Evolutionary conservation across 2,797 vertebrate species (phyloP).

Genomic region (Chaunax sp.): DNA sequence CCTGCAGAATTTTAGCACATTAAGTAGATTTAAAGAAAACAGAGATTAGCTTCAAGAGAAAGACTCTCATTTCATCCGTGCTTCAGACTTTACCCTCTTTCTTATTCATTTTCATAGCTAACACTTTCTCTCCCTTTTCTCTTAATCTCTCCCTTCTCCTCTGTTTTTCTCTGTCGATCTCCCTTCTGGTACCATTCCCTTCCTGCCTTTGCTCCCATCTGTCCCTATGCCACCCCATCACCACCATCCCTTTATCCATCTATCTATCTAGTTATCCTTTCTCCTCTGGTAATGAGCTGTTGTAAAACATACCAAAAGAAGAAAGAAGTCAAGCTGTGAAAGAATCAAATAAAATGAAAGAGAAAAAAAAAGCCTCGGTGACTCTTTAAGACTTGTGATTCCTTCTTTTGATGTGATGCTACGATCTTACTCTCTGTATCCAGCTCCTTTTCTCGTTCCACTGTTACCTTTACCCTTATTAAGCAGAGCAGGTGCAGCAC

Average conservation of each 20-base stretch:
- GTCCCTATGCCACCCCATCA: constrained; percentile 6
- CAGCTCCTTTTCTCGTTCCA: not conserved
- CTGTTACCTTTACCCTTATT: constrained; percentile 20
- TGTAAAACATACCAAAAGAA: constrained; percentile 87
- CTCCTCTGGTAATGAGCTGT: constrained; percentile 75
- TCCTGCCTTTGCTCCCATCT: constrained; percentile 17
- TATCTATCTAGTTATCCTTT: constrained; percentile 49
- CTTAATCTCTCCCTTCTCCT: not conserved
- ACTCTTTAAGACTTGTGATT: constrained; percentile 39
- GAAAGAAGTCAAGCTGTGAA: constrained; percentile 88
- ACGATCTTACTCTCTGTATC: constrained; percentile 13
- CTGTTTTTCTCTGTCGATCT: constrained; percentile 14
- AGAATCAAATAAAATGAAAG: constrained; percentile 84
- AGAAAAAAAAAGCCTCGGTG: constrained; percentile 65
- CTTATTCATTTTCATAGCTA: constrained; percentile 19
- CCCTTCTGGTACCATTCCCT: constrained; percentile 26
- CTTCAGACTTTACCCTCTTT: constrained; percentile 27
- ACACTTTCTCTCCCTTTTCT: not conserved
- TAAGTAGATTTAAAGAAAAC: constrained; percentile 69
- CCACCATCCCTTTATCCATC: constrained; percentile 28
- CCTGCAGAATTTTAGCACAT: constrained; percentile 64
- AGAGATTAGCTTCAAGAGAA: constrained; percentile 43
- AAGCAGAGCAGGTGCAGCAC: constrained; percentile 6
- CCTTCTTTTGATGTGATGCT: constrained; percentile 14
- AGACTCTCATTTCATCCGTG: constrained; percentile 21